Evolutionary conservation across 2,888 invertebrate species (phyloP).

Genomic region (Cremastinae sp.): DNA sequence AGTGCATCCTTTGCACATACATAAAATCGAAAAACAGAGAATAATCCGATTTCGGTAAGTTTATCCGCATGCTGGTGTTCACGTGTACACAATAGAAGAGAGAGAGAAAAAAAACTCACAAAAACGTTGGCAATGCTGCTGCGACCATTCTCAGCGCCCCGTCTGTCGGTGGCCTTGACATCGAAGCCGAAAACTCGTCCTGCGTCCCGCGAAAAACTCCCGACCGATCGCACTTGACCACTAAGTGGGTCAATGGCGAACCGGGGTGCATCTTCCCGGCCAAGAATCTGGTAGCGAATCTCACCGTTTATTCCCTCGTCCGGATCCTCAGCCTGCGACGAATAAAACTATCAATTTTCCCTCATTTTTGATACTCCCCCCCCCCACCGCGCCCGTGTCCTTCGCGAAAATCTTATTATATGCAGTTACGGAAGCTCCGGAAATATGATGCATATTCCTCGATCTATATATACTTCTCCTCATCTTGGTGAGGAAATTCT

Average conservation of each 20-base stretch:
- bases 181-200: constrained; percentile 92
- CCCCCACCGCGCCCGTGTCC: constrained; percentile 28
- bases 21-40: no score
- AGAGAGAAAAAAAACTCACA: constrained; percentile 84
- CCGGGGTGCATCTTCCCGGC: constrained; percentile 87
- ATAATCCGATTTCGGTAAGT: neutral
- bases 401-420: constrained; percentile 45
- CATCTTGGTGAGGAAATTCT: constrained; percentile 7
- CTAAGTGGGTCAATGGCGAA: constrained; percentile 90
- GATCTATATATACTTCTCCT: constrained; percentile 1
- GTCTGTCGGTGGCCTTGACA: constrained; percentile 92
- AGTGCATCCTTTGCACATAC: no score
- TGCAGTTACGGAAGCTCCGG: neutral
- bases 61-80: neutral
- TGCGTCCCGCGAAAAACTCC: constrained; percentile 86
- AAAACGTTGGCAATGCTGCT: constrained; percentile 93
- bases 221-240: constrained; percentile 88
- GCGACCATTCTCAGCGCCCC: constrained; percentile 90
- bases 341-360: constrained; percentile 33
- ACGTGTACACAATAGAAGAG: constrained; percentile 1
- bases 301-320: constrained; percentile 90
- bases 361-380: constrained; percentile 35
- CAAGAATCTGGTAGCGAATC: constrained; percentile 89
- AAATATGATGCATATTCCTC: neutral
- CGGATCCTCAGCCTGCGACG: constrained; percentile 86